A percentile compares a stretch with the other conserved stretches of the same genome.
Evolutionary conservation across 1,140 invertebrate genomes (phyloP).

Genomic region (Aphelenchoides avenae): DNA sequence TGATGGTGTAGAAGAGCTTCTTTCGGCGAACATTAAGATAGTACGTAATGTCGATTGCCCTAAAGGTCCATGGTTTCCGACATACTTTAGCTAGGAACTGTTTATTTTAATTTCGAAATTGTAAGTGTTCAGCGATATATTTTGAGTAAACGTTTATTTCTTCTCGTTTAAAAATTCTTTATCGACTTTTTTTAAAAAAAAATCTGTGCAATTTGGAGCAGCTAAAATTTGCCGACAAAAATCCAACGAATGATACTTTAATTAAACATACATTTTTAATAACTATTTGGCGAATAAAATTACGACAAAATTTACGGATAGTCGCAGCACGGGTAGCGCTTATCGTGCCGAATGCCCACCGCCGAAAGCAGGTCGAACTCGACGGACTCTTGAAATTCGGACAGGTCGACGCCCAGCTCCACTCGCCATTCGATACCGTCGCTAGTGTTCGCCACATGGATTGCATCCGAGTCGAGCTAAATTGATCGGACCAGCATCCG

Average conservation of each 20-base stretch:
- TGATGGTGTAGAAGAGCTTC: conserved; percentile 96
- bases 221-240: too few species aligned
- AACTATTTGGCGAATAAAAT: conserved; percentile 80
- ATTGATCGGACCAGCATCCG: conserved; percentile 14
- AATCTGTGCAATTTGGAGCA: too few species aligned
- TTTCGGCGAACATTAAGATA: conserved; percentile 93
- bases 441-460: conserved; percentile 20
- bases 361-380: conserved; percentile 98
- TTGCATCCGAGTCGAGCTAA: conserved; percentile 38
- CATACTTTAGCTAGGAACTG: too few species aligned
- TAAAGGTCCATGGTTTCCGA: too few species aligned
- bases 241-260: too few species aligned
- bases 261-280: too few species aligned
- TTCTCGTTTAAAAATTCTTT: too few species aligned
- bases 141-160: too few species aligned
- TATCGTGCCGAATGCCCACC: conserved; percentile 59
- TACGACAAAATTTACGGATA: conserved; percentile 81
- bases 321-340: conserved; percentile 72
- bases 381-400: conserved; percentile 93
- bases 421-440: conserved; percentile 46
- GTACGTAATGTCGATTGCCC: conserved; percentile 90
- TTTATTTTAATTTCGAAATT: too few species aligned
- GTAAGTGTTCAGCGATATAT: too few species aligned
- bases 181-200: too few species aligned
- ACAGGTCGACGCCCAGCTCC: conserved; percentile 75